Base-by-base conservation (phyloP, 1,140 invertebrate genomes). In the Dendroctonus valens region DNA sequence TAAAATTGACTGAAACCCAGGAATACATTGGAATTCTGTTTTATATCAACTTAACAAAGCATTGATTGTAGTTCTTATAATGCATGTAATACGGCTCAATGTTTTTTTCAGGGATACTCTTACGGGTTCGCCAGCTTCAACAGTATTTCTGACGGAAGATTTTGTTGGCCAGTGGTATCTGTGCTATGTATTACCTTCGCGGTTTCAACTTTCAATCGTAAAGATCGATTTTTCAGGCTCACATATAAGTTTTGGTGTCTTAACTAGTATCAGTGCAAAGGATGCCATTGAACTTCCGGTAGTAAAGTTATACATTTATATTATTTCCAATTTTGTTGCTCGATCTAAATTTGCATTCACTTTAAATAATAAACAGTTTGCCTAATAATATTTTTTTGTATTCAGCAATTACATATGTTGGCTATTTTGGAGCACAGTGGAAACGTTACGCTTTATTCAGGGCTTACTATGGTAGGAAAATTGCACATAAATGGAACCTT, bases 401-500 rank as follows among this genome's bases (percentile, higher is more conserved):
- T 12, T 78, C 72, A 89, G 83, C 81, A 82, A 73, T 78, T 94
- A 62, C 87, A 91, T 65, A 89, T 96, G 87, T 87, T 94, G 48
- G 88, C 92, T 0, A 82, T 92, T 26, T 83, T 96, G 39, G 93
- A 96, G 80, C 81, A 88, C 26, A 84, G 81, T 52, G 89, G 90
- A 8, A 87, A 86, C 68, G 83, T 96, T n/a, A 83, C 89, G n/a
- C 79, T 97, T 11, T 95, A 95, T 77, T 93, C 91, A 5, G 94
- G 94, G 11, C 82, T 87, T 3, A 84, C 82, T 46, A 81, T 89
- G 68, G 85, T 96, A 38, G 91, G 91, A n/a, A 93, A 94, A 79
- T 83, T 96, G 15, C 89, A 94, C 75, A 86, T 94, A 51, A 86
- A 88, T 3, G 87, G 89, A 14, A 83, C 91, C 12, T 79, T 91